phyloP scores from a whole-genome alignment of 2,113 vertebrate species.

The Muntiacus reevesi region DNA sequence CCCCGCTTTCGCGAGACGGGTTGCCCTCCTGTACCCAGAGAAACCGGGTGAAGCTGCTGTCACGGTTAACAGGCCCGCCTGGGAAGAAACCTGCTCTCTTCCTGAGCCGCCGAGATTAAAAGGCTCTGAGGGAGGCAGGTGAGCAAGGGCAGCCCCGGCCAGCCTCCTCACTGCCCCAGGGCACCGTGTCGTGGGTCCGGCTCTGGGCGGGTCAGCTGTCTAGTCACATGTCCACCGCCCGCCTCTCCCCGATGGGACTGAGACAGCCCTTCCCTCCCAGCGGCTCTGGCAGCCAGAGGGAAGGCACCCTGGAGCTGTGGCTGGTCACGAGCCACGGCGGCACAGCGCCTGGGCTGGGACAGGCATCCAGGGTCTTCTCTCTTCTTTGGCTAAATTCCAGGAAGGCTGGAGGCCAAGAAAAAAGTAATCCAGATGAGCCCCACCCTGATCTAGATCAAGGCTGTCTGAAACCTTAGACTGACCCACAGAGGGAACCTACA shows the following conservation, averaged over 20 bases:
- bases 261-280: not conserved
- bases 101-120: not conserved
- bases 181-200: rapidly evolving
- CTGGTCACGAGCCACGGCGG: rapidly evolving
- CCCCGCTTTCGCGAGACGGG: not conserved
- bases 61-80: not conserved
- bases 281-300: not conserved
- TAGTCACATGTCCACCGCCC: rapidly evolving
- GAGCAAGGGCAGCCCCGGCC: too few species aligned
- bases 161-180: not conserved
- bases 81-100: not conserved
- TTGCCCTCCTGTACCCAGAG: rapidly evolving
- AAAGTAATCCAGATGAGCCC: not conserved
- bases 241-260: rapidly evolving
- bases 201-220: too few species aligned
- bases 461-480: not conserved
- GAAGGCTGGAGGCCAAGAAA: not conserved
- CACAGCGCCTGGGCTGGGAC: not conserved
- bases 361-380: too few species aligned
- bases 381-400: not conserved
- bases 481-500: not conserved
- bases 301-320: not conserved
- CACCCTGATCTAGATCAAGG: not conserved
- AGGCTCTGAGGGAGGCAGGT: not conserved
- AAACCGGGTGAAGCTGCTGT: not conserved